Evolutionary conservation across 2,888 invertebrate genomes (phyloP).

Genomic region (Glyphotaelius pellucidus): DNA sequence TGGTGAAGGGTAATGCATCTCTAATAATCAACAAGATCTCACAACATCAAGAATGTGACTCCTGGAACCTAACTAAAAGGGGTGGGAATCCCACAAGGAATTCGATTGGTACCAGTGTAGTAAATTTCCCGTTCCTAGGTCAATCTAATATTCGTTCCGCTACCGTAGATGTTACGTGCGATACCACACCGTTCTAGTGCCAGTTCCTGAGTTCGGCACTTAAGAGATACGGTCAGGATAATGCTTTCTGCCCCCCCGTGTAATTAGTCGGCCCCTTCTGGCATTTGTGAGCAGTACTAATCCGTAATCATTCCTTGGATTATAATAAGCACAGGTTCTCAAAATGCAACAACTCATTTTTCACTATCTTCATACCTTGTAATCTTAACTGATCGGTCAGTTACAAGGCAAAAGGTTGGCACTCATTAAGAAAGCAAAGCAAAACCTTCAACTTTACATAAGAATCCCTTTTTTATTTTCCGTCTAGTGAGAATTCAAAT

Average conservation of each 20-base stretch:
- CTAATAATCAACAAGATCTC: not conserved
- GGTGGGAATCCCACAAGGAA: not conserved
- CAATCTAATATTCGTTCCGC: slow-evolving; percentile 7
- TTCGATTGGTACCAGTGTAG: not conserved
- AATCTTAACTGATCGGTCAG: not conserved
- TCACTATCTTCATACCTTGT: not conserved
- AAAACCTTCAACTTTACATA: no score
- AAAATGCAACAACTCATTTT: not conserved
- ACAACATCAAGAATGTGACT: not conserved
- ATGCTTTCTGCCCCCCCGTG: not conserved
- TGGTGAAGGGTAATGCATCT: not conserved
- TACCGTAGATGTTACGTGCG: slow-evolving; percentile 22
- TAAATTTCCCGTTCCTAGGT: not conserved
- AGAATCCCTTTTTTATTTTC: no score
- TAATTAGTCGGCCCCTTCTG: slow-evolving; percentile 46
- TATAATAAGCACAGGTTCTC: not conserved
- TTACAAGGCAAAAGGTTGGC: no score
- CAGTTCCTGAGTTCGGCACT: not conserved
- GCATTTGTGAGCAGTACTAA: slow-evolving; percentile 50
- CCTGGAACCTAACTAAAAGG: not conserved
- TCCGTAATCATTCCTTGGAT: slow-evolving; percentile 47
- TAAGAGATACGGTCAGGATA: not conserved
- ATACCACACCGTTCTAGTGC: not conserved
- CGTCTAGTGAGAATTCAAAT: no score
- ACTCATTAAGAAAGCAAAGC: no score